Evolutionary conservation across 2,113 vertebrate species (phyloP).

Genomic region (Gymnocephalus cernua): DNA sequence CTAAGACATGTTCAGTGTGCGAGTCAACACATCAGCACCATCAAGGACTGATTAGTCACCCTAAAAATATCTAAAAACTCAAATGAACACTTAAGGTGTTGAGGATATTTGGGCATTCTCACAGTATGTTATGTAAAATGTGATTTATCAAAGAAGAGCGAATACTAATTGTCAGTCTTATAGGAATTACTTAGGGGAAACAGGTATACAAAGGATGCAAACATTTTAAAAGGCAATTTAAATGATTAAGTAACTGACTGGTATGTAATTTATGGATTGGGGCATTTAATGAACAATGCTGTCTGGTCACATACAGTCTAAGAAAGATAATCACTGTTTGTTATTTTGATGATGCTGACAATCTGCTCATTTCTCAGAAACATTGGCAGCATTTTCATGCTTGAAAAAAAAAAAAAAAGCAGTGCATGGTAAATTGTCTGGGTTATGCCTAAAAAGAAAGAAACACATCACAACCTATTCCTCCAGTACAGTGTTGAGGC

Average conservation of each 20-base stretch:
- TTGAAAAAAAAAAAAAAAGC: constrained; percentile 20
- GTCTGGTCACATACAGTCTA: background rate
- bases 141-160: background rate
- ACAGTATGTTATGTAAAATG: background rate
- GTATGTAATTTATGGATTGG: background rate
- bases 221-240: background rate
- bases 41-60: background rate
- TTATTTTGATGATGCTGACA: background rate
- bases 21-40: background rate
- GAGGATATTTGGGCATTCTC: background rate
- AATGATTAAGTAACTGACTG: background rate
- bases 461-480: constrained; percentile 51
- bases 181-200: background rate
- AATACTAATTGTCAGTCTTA: background rate
- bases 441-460: constrained; percentile 47
- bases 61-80: background rate
- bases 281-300: background rate
- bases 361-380: background rate
- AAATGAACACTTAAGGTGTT: background rate
- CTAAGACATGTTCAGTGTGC: background rate
- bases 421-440: constrained; percentile 33
- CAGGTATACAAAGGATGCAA: background rate
- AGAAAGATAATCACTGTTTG: background rate
- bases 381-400: background rate
- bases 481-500: constrained; percentile 34